A percentile compares a stretch with the other conserved stretches of the same genome.
Evolutionary conservation across 2,113 vertebrate species (phyloP).

Genomic region (Sula dactylatra): DNA sequence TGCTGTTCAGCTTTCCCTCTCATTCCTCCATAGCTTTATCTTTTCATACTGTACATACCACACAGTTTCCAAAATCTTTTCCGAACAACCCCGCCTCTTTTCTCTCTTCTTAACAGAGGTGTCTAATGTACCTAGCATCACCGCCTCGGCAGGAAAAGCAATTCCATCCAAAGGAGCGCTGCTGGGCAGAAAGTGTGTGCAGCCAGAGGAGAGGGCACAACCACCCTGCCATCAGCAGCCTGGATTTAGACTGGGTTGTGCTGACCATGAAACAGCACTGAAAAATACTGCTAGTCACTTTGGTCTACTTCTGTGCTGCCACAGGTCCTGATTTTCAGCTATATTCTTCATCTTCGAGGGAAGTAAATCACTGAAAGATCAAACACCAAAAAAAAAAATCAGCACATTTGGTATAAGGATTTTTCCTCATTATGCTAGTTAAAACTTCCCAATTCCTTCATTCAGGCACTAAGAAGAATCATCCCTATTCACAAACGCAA

Average conservation of each 20-base stretch:
- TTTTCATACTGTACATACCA: neutral
- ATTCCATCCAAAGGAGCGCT: neutral
- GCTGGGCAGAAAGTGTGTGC: fast-evolving
- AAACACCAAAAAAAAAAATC: neutral
- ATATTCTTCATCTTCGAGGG: neutral
- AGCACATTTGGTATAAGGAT: neutral
- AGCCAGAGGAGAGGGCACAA: neutral
- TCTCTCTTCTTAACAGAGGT: neutral
- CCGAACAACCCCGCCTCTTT: neutral
- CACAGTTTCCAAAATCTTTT: neutral
- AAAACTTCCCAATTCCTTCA: neutral
- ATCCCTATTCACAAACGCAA: neutral
- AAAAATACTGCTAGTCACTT: neutral
- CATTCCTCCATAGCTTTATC: neutral
- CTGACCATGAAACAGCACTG: neutral
- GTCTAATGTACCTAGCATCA: neutral
- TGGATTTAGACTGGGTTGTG: neutral
- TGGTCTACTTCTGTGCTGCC: neutral
- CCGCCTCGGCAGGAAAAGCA: neutral
- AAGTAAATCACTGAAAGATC: neutral
- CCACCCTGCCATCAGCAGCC: neutral
- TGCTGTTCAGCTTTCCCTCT: neutral
- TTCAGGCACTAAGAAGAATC: neutral
- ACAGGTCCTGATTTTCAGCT: neutral
- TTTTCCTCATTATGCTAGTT: neutral